Evolutionary conservation across 2,113 vertebrate genomes (phyloP).

Genomic region (Callocephalon fimbriatum): DNA sequence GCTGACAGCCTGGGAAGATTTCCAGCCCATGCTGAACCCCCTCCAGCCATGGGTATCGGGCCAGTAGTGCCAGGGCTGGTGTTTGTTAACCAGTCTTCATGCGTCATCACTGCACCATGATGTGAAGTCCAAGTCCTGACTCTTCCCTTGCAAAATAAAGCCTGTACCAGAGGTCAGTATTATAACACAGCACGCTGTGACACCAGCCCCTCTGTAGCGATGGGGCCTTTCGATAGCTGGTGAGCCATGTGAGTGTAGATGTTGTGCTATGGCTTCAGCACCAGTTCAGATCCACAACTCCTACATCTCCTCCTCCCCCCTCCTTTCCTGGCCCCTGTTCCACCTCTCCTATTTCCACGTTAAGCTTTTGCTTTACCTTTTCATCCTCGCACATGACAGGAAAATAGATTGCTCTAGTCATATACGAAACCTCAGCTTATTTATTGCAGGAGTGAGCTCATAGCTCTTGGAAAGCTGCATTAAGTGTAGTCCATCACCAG

Average conservation of each 20-base stretch:
- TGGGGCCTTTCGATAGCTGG: fast-evolving
- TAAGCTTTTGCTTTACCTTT: neutral
- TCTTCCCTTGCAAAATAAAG: neutral
- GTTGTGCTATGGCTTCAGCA: neutral
- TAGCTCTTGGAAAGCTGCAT: neutral
- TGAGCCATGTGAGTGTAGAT: neutral
- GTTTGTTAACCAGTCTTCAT: neutral
- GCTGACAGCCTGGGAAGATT: neutral
- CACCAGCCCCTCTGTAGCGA: fast-evolving
- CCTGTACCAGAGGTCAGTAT: neutral
- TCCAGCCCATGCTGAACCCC: neutral
- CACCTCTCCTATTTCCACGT: neutral
- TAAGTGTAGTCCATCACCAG: neutral
- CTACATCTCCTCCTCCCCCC: neutral
- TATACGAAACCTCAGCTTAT: neutral
- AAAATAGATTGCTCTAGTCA: neutral
- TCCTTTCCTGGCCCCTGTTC: neutral
- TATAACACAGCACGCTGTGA: fast-evolving
- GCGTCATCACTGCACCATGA: neutral
- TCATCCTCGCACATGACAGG: neutral
- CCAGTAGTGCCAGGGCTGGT: neutral
- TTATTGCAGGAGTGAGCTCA: neutral
- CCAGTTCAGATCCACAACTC: neutral
- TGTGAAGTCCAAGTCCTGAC: neutral
- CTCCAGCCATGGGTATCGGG: neutral